A percentile compares a stretch with the other conserved stretches of the same genome.
Conservation (phyloP, 2,797 vertebrate species). For the Knipowitschia caucasica region DNA sequence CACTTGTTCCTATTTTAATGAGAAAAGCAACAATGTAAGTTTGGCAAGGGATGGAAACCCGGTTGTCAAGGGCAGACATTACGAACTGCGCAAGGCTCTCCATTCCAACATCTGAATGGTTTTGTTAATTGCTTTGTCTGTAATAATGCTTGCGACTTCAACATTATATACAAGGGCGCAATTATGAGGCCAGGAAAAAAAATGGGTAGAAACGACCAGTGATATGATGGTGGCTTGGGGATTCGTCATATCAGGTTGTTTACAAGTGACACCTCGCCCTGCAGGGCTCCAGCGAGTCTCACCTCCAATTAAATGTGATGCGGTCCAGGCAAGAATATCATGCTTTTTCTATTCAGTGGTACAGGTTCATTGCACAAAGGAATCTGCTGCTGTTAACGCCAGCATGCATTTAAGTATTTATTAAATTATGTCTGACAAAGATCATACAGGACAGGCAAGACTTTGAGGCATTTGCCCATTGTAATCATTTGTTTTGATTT, state of each 20-base stretch:
- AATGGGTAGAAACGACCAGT: neutral
- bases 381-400: conserved; percentile 1
- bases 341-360: neutral
- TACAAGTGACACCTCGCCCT: conserved; percentile 24
- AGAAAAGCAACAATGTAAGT: conserved; percentile 41
- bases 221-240: conserved; percentile 4
- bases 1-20: conserved; percentile 63
- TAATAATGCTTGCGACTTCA: neutral
- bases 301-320: conserved; percentile 16
- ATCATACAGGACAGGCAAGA: too few relatives aligned
- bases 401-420: too few relatives aligned
- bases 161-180: neutral
- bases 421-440: too few relatives aligned
- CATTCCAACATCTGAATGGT: neutral
- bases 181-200: neutral
- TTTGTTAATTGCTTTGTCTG: neutral
- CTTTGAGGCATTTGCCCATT: too few relatives aligned
- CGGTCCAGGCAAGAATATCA: conserved; percentile 2
- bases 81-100: conserved; percentile 20
- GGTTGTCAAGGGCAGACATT: conserved; percentile 38
- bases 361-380: conserved; percentile 2
- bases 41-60: conserved; percentile 25
- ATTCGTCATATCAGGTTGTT: conserved; percentile 24
- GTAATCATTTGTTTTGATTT: too few relatives aligned
- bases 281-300: conserved; percentile 8